phyloP scores from a whole-genome alignment of 2,888 invertebrate species.

The Sarcophaga caerulescens region DNA sequence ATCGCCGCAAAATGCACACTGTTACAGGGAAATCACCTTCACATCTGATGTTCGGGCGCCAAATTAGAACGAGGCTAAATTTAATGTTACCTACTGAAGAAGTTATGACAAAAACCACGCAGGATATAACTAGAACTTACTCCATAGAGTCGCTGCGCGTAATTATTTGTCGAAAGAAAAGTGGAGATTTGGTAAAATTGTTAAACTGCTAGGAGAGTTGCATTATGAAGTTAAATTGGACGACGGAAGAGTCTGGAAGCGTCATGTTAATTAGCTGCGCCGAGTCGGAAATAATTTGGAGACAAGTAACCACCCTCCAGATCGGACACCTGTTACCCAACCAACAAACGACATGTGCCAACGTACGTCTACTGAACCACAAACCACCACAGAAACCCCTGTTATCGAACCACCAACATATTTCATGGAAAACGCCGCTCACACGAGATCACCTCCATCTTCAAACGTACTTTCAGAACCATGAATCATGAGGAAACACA shows the following conservation, averaged over 20 bases:
- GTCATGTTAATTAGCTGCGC: constrained; percentile 45
- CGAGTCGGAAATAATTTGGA: constrained; percentile 12
- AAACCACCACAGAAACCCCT: neutral
- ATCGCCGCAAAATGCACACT: constrained; percentile 35
- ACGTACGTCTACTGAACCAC: neutral
- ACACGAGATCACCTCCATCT: neutral
- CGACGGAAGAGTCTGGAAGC: constrained; percentile 53
- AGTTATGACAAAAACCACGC: neutral
- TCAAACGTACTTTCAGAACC: neutral
- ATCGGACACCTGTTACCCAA: constrained; percentile 21
- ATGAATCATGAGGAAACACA: too few relatives aligned
- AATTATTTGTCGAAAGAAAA: constrained; percentile 59
- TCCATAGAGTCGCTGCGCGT: constrained; percentile 47
- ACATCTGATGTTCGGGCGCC: neutral
- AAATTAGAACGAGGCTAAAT: constrained; percentile 27
- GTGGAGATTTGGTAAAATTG: constrained; percentile 52
- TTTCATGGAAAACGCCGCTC: neutral
- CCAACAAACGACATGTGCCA: neutral
- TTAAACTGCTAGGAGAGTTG: constrained; percentile 24
- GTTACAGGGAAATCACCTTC: constrained; percentile 29
- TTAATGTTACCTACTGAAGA: constrained; percentile 20
- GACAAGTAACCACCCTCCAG: neutral
- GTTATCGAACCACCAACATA: too few relatives aligned
- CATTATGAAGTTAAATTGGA: constrained; percentile 53
- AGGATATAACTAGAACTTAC: constrained; percentile 17